Base-by-base conservation (phyloP, 2,113 vertebrate species). In the Prolemur simus region DNA sequence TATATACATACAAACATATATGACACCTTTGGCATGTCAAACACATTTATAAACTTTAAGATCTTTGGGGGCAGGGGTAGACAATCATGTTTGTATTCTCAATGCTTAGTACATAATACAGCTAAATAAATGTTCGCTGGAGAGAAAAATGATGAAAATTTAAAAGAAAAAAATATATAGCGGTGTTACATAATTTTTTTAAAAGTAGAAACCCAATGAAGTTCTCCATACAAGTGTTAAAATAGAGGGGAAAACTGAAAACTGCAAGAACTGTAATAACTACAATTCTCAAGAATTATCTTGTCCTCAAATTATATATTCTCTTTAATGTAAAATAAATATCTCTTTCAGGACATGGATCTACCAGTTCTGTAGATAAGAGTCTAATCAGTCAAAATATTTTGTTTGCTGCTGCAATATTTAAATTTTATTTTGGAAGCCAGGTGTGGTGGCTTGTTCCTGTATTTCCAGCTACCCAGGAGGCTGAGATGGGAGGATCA, bases 301-400 rank as follows among this genome's bases (percentile, higher is more conserved):
- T 77, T 94, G 13, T 11, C 74, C 74, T 87, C 74, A 77, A 96
- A 85, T 89, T 60, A 78, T 49, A 95, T 56, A 64, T 86, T 93
- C 34, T 74, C 27, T 37, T 89, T 86, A 92, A n/a, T 73, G 3
- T 80, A 81, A 92, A 95, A 68, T 45, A 89, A 87, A 6, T 54
- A 74, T 80, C 66, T 47, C 39, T 47, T 96, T 93, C 39, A 86
- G 39, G 23, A 68, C 76, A 82, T 3, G 27, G 25, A n/a, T 20
- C 18, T 83, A 95, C 69, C 12, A 73, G 37, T 47, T 84, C 14
- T 73, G 4, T 68, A 60, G 58, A 60, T 27, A 60, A 60, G 9
- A 60, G 9, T 60, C 58, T 81, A 77, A 76, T 42, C n/a, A 76
- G 42, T 91, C 39, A 78, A 80, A 74, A 60, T 82, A 85, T 42